Evolutionary conservation across 2,113 vertebrate species (phyloP).

Genomic region (Vireo altiloquus): DNA sequence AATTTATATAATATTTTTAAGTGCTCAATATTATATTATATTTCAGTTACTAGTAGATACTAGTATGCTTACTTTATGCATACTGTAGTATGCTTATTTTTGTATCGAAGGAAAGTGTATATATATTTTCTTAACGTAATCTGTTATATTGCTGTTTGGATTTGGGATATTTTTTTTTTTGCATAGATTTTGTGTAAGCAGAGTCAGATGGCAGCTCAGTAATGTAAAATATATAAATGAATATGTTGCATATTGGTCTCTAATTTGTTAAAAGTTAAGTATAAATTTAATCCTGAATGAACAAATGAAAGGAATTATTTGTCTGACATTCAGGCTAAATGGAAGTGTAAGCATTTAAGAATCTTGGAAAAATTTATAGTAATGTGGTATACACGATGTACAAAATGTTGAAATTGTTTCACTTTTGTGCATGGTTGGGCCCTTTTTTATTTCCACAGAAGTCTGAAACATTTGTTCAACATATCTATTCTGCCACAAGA

Average conservation of each 20-base stretch:
- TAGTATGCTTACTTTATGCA: neutral
- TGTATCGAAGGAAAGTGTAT: neutral
- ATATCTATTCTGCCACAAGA: neutral
- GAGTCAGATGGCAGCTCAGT: neutral
- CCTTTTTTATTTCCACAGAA: neutral
- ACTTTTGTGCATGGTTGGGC: neutral
- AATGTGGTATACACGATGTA: neutral
- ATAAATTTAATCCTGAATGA: neutral
- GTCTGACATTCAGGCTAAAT: neutral
- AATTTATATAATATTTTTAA: neutral
- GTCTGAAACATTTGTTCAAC: neutral
- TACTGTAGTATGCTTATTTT: neutral
- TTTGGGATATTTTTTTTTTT: neutral
- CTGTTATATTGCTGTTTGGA: neutral
- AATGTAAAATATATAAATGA: neutral
- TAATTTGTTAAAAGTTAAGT: neutral
- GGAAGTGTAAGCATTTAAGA: neutral
- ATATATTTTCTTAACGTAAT: neutral
- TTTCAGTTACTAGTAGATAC: neutral
- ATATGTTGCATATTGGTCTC: neutral
- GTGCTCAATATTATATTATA: neutral
- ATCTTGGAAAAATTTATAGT: neutral
- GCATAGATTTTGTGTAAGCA: neutral
- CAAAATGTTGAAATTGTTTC: neutral
- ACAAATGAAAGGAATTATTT: neutral